These are phyloP conservation scores for Micromys minutus DNA, from an alignment of 2,113 vertebrate genomes.

Conservation along the genomic window DNA sequence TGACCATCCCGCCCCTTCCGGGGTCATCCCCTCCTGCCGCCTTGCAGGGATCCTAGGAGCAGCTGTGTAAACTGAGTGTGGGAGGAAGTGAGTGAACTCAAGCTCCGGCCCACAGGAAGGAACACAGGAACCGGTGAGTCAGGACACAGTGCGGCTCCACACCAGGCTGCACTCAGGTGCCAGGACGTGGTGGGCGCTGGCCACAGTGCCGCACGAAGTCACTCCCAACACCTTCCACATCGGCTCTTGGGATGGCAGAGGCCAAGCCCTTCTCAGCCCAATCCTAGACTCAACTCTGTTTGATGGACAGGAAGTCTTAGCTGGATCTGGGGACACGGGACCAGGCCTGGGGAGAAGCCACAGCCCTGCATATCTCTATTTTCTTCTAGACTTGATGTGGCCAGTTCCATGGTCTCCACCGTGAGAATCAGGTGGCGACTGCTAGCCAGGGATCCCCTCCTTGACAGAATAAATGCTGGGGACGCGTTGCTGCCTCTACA, in stretches of 20 bases:
- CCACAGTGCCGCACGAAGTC: not conserved
- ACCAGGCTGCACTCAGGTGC: not conserved
- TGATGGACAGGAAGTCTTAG: not conserved
- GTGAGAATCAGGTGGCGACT: not conserved
- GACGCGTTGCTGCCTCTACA: not conserved
- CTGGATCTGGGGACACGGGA: not conserved
- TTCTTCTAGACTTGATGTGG: not conserved
- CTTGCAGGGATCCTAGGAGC: constrained; percentile 51
- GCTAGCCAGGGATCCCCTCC: not conserved
- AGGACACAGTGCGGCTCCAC: not conserved
- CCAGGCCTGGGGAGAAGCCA: not conserved
- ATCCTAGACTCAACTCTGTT: not conserved
- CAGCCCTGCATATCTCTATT: not conserved
- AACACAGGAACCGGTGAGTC: not conserved
- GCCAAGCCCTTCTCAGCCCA: not conserved
- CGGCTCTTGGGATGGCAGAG: not conserved
- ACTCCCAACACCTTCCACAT: not conserved
- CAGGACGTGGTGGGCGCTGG: not conserved
- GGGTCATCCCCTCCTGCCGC: constrained; percentile 62
- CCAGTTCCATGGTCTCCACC: not conserved
- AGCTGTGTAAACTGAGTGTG: constrained; percentile 85
- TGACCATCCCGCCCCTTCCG: not conserved
- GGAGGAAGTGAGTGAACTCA: constrained; percentile 67
- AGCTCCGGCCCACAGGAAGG: constrained; percentile 32
- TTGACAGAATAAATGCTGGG: not conserved